Conservation (phyloP, 2,113 vertebrate genomes). For the Nothocercus nigrocapillus region DNA sequence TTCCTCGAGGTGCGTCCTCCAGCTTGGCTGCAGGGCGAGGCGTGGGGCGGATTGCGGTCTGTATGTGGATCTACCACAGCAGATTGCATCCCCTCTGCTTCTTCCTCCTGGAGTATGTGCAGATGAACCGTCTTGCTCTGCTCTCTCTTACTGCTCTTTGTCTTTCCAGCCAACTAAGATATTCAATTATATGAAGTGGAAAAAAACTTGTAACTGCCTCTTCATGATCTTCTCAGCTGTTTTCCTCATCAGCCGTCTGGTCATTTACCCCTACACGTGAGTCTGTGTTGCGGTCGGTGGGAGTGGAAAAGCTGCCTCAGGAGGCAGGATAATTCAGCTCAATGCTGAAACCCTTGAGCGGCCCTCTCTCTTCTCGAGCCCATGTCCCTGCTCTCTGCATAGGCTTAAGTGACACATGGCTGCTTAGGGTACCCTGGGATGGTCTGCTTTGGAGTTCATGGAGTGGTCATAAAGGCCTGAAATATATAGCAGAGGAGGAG, state of each 20-base stretch:
- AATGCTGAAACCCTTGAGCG: neutral
- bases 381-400: neutral
- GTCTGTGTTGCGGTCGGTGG: conserved; percentile 1
- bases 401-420: neutral
- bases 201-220: conserved; percentile 81
- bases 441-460: neutral
- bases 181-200: conserved; percentile 88
- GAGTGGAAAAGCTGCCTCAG: neutral
- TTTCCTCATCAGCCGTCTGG: conserved; percentile 85
- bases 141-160: conserved; percentile 16
- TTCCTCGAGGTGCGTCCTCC: conserved; percentile 86
- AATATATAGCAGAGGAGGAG: neutral
- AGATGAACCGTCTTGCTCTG: neutral
- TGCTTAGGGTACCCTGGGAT: neutral
- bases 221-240: conserved; percentile 85
- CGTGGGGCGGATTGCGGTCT: rapidly evolving
- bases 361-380: neutral
- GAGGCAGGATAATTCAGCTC: neutral
- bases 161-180: conserved; percentile 85
- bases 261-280: conserved; percentile 87
- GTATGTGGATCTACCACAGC: neutral
- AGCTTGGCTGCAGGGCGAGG: neutral
- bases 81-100: neutral
- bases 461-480: neutral
- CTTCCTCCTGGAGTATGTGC: neutral